Percentiles rank a stretch among this genome's conserved stretches.
Evolutionary conservation across 2,113 vertebrate genomes (phyloP).

Genomic region (Blennius ocellaris): DNA sequence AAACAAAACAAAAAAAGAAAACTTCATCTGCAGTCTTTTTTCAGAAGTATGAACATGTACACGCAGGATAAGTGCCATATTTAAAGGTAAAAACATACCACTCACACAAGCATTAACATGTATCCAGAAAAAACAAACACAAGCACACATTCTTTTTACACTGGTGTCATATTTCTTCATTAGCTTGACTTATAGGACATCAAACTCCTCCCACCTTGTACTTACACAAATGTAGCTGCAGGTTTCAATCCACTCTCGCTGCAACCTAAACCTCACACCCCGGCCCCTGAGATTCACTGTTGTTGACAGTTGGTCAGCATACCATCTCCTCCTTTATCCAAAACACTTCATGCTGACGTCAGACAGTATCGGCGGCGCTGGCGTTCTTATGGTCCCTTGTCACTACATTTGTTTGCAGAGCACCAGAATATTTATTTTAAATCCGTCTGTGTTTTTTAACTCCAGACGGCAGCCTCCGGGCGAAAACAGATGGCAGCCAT

Average conservation of each 20-base stretch:
- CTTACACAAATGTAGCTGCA: constrained; percentile 26
- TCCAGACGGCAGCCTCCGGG: not conserved
- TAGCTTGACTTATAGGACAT: constrained; percentile 20
- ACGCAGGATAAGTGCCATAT: constrained; percentile 7
- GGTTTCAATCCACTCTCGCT: constrained; percentile 35
- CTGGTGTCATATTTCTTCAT: constrained; percentile 34
- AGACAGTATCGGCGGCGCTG: constrained; percentile 3
- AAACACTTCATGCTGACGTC: constrained; percentile 44
- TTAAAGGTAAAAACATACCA: constrained; percentile 32
- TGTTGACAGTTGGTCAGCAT: constrained; percentile 60
- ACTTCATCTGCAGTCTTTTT: constrained; percentile 49
- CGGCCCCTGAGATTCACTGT: constrained; percentile 52
- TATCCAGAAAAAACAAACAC: constrained; percentile 24
- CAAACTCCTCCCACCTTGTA: constrained; percentile 26
- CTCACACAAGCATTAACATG: constrained; percentile 9
- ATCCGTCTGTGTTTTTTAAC: not conserved
- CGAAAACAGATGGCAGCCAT: constrained; percentile 5
- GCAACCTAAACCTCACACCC: constrained; percentile 40
- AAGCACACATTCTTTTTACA: constrained; percentile 10
- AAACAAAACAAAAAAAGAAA: constrained; percentile 44
- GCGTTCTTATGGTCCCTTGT: constrained; percentile 29
- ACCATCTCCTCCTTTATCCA: constrained; percentile 21
- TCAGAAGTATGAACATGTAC: constrained; percentile 3
- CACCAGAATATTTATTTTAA: constrained; percentile 9
- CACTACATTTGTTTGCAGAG: constrained; percentile 11